Percentiles rank a stretch among this genome's conserved stretches.
phyloP scores from a whole-genome alignment of 2,113 vertebrate species.

The Callionymus lyra region DNA sequence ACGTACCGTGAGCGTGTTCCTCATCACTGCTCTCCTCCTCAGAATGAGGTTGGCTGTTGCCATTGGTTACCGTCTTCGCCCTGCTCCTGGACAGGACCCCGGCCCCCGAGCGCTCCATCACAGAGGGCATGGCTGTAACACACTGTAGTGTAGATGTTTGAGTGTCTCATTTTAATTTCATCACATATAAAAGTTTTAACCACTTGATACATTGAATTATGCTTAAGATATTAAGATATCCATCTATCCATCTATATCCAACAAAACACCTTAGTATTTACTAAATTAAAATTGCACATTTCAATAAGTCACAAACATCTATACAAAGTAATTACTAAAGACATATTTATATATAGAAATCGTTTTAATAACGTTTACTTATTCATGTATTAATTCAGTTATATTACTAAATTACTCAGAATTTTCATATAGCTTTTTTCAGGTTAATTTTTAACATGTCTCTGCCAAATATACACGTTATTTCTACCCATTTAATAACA shows the following conservation, averaged over 20 bases:
- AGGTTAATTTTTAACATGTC: no score
- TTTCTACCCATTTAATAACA: no score
- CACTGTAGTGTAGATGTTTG: not conserved
- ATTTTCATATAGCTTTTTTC: no score
- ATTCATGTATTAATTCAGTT: no score
- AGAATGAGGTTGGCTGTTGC: conserved; percentile 61
- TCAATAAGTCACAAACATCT: no score
- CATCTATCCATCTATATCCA: not conserved
- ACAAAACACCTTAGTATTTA: not conserved
- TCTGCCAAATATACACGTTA: no score
- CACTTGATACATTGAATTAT: not conserved
- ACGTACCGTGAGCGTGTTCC: conserved; percentile 49
- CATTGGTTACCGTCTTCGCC: conserved; percentile 78
- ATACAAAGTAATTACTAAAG: no score
- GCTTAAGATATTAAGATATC: not conserved
- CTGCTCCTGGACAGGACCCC: conserved; percentile 83
- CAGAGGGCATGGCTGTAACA: conserved; percentile 73
- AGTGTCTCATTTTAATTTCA: not conserved
- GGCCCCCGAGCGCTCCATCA: conserved; percentile 79
- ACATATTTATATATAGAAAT: no score
- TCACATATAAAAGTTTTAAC: not conserved
- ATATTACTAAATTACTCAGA: no score
- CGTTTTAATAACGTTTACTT: no score
- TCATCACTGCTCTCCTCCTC: conserved; percentile 62
- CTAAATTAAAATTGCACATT: conserved; percentile 4